Base-by-base conservation (phyloP, 2,797 vertebrate genomes). In the Scolopax rusticola region DNA sequence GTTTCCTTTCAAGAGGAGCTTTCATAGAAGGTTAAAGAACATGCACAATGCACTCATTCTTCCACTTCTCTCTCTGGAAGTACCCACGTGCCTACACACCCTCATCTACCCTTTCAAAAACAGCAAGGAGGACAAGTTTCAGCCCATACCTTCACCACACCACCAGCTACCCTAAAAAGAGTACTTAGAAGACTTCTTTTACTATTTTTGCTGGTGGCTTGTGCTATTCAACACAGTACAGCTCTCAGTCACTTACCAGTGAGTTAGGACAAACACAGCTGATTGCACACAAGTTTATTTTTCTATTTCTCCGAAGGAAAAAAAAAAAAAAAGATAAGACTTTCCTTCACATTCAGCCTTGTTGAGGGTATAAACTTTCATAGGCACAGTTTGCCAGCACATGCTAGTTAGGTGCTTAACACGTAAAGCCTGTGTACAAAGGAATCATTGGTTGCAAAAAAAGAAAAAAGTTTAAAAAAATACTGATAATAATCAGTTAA, bases 1-100 rank as follows among this genome's bases (percentile, higher is more conserved):
- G 90, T 94, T 97, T 96, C 77, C 92, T 94, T 94, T 77, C 64
- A 81, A 87, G 89, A 91, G 69, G 67, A 93, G 82, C 93, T 95
- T 96, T 90, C 93, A 95, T 19, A 96, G 94, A 95, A 96, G 90
- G 91, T 92, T 90, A 85, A 86, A 93, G 87, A 92, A 77, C 77
- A 74, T 0, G 3, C 70, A 90, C 79, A 92, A 82, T 36, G 60
- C 88, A 89, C 33, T 19, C 77, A 76, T 84, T 93, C 60, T 89
- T 93, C 73, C 81, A 88, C 74, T 47, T 41, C 12, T 21, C 57
- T 67, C 3, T 2, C 56, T 94, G 78, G 78, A 88, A 94, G 71
- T 10, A 48, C 54, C 74, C 81, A 50, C 3, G 38, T 78, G 65
- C 86, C 86, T 89, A 4, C 1, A 81, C 24, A 91, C 28, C 64